Base-by-base conservation (phyloP, 2,797 vertebrate species). In the Pelochelys cantorii region DNA sequence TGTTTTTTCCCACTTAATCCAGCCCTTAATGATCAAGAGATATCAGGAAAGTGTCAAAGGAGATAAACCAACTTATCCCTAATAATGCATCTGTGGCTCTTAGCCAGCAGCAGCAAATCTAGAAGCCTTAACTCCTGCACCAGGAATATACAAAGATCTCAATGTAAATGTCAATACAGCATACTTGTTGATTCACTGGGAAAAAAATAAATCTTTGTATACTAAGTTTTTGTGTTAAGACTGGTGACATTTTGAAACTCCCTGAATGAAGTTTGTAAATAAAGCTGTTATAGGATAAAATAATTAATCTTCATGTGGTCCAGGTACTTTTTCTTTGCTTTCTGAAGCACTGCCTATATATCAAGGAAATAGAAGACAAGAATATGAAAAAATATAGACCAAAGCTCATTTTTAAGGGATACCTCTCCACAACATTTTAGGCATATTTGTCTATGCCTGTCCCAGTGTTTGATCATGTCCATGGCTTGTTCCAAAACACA, bases 11-110 rank as follows among this genome's bases (percentile, higher is more conserved):
- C 71, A 91, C 94, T 97, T 96, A 96, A 97, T 94, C 85, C 84
- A 92, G 85, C 92, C 42, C 93, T 97, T 91, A 89, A 83, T 83
- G 92, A 96, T 95, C 92, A 96, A 96, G 93, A 95, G 93, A 93
- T 79, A 92, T 95, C 84, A 95, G 88, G 74, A 87, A 90, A 93
- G 57, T 88, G 91, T 94, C 95, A 93, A 95, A 95, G 83, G 79
- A 96, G 94, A 96, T 93, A 95, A 97, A 95, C 86, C 34, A 90
- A 88, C 79, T 89, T 95, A 95, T 94, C 90, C 95, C 81, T 92
- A 96, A 95, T 84, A 96, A 97, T 22, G 31, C 92, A 92, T 62
- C 74, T 87, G 77, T 0, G 0, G 79, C 90, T 96, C 92, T 59
- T 92, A 20, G 10, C 57, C 80, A 93, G 91, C 27, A 92, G 83